Percentiles rank a stretch among this genome's conserved stretches.
These are phyloP conservation scores for Lordiphosa andalusiaca DNA, from an alignment of 2,888 invertebrate species.

Conservation along the genomic window DNA sequence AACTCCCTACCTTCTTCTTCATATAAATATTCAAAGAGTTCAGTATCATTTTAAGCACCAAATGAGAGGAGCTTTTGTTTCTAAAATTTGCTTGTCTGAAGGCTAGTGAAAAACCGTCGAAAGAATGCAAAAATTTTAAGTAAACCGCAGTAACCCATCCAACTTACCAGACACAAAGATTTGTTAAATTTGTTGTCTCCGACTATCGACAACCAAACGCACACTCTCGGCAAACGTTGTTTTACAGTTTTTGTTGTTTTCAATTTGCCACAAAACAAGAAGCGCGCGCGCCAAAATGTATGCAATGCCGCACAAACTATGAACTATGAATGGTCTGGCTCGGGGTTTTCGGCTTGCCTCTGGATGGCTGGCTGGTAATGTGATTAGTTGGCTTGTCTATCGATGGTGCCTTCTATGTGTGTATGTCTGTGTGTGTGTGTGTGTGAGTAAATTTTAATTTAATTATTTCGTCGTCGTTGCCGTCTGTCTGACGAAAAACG, in stretches of 20 bases:
- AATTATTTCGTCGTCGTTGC: constrained; percentile 55
- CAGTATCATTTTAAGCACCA: too few species aligned
- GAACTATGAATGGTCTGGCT: constrained; percentile 41
- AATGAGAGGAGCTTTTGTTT: too few species aligned
- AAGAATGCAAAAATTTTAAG: too few species aligned
- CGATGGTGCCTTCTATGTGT: constrained; percentile 28
- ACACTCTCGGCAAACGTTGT: constrained; percentile 8
- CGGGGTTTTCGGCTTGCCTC: constrained; percentile 38
- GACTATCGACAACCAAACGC: constrained; percentile 13
- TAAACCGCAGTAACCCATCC: neutral
- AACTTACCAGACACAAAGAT: constrained; percentile 63
- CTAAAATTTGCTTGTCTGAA: too few species aligned
- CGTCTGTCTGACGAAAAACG: constrained; percentile 47
- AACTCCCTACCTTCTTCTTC: too few species aligned
- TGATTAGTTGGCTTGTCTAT: constrained; percentile 59
- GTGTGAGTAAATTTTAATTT: constrained; percentile 66
- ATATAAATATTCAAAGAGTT: too few species aligned
- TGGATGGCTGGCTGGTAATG: constrained; percentile 66
- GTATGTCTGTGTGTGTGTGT: constrained; percentile 12
- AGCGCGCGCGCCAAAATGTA: constrained; percentile 68
- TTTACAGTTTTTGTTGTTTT: constrained; percentile 8
- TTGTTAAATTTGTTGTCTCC: constrained; percentile 38
- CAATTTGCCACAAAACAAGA: constrained; percentile 30
- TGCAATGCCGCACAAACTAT: constrained; percentile 52
- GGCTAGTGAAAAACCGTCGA: too few species aligned